These are phyloP conservation scores for Promerops cafer DNA, from an alignment of 2,113 vertebrate genomes.

Conservation along the genomic window DNA sequence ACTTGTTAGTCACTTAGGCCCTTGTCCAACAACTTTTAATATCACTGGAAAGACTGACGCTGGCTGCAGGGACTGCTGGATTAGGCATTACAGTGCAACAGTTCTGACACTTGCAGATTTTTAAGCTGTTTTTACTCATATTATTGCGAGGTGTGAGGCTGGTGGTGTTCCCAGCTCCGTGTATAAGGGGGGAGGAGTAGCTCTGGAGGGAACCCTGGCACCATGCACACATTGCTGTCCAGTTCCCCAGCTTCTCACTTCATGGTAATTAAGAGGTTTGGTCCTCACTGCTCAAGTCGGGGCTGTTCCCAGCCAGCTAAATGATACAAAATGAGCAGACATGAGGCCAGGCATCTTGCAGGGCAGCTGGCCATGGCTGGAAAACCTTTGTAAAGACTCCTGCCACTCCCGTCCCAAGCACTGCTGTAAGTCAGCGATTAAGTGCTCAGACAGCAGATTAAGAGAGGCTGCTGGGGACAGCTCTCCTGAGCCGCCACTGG, in stretches of 20 bases:
- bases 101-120: neutral
- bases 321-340: neutral
- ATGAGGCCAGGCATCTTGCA: fast-evolving
- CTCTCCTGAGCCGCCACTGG: fast-evolving
- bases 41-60: neutral
- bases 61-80: neutral
- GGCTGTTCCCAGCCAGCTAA: neutral
- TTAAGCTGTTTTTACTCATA: neutral
- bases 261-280: neutral
- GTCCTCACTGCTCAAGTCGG: neutral
- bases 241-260: neutral
- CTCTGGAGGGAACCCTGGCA: neutral
- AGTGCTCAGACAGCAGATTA: neutral
- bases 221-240: neutral
- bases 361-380: neutral
- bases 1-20: conserved; percentile 29
- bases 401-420: neutral
- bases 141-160: neutral
- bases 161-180: neutral
- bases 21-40: conserved; percentile 27
- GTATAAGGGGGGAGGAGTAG: neutral
- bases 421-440: neutral
- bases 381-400: neutral
- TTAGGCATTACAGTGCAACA: neutral
- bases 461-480: neutral